These are phyloP conservation scores for Catocala fraxini DNA, from an alignment of 2,888 invertebrate species.

Conservation along the genomic window DNA sequence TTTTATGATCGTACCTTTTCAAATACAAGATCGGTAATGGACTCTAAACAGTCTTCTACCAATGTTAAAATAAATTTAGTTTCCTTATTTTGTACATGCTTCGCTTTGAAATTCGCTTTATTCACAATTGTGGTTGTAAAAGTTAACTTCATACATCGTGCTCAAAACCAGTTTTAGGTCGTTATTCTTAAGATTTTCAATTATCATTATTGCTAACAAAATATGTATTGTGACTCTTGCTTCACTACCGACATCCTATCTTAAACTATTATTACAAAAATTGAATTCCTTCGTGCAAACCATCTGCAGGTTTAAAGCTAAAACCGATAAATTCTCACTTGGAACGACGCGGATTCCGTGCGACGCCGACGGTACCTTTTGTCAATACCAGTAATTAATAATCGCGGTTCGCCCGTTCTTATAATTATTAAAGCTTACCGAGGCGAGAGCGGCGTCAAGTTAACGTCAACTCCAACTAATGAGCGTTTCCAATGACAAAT, in stretches of 20 bases:
- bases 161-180: background rate
- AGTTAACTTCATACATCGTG: background rate
- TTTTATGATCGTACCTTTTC: background rate
- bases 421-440: conserved; percentile 83
- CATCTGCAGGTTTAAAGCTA: conserved; percentile 48
- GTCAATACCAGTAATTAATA: conserved; percentile 84
- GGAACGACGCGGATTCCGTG: conserved; percentile 58
- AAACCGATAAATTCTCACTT: conserved; percentile 66
- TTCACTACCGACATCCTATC: background rate
- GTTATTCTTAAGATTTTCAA: background rate
- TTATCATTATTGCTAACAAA: background rate
- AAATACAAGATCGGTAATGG: conserved; percentile 5
- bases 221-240: background rate
- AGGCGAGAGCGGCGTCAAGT: conserved; percentile 79
- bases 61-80: conserved; percentile 10
- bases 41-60: conserved; percentile 3
- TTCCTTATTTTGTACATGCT: conserved; percentile 5
- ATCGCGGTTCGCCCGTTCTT: conserved; percentile 71
- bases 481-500: conserved; percentile 83
- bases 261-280: conserved; percentile 5
- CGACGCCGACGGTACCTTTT: conserved; percentile 66
- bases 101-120: conserved; percentile 15
- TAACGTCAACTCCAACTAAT: conserved; percentile 84
- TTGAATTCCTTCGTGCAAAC: conserved; percentile 33
- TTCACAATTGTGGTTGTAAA: conserved; percentile 18